Conservation (phyloP, 2,888 invertebrate species). For the Petrolisthes manimaculis region DNA sequence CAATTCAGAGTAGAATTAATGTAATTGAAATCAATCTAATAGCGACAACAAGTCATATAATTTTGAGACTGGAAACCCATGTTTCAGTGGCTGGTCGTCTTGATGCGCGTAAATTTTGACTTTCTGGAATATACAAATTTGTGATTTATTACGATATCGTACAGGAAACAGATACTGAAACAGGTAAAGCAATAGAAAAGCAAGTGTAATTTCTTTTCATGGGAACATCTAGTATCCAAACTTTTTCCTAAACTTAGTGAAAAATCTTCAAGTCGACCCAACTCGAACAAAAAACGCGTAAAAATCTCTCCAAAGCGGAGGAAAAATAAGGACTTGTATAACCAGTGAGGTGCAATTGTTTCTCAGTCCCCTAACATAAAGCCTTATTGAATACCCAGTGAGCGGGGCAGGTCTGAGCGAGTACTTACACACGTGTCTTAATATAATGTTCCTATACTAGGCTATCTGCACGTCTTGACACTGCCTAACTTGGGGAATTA, state of each 20-base stretch:
- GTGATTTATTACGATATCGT: conserved; percentile 43
- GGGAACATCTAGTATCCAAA: conserved; percentile 56
- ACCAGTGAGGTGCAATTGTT: conserved; percentile 54
- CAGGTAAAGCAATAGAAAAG: conserved; percentile 33
- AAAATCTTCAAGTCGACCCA: conserved; percentile 61
- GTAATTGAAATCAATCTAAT: conserved; percentile 51
- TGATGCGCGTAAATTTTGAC: conserved; percentile 61
- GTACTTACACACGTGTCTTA: neutral
- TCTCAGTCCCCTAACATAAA: conserved; percentile 35
- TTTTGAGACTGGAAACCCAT: conserved; percentile 62
- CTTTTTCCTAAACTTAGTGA: conserved; percentile 60
- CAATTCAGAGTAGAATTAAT: conserved; percentile 13
- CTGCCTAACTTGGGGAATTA: neutral
- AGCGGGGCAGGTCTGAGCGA: neutral
- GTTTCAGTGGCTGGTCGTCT: conserved; percentile 61
- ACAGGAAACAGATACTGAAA: conserved; percentile 28
- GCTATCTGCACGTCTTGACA: neutral
- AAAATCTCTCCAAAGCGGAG: conserved; percentile 56
- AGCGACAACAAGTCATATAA: conserved; percentile 60
- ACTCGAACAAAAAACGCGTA: conserved; percentile 58
- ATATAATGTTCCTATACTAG: neutral
- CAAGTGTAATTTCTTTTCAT: conserved; percentile 49
- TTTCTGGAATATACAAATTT: conserved; percentile 58
- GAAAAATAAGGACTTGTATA: conserved; percentile 56
- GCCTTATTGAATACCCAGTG: conserved; percentile 41